phyloP scores from a whole-genome alignment of 2,113 vertebrate species.

The Myotis yumanensis region DNA sequence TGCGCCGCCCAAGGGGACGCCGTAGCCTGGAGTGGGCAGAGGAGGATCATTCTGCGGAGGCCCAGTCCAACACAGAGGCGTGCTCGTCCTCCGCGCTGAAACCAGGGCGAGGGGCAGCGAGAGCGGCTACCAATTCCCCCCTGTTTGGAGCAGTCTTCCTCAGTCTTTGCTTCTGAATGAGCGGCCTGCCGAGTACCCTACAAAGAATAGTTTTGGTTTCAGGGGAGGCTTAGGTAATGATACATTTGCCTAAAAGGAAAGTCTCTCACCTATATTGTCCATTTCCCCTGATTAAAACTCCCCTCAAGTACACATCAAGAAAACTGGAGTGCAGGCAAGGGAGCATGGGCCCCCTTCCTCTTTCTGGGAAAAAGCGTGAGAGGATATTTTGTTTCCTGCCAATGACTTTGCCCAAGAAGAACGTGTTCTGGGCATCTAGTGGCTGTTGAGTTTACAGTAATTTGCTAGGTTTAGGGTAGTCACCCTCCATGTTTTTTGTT shows the following conservation, averaged over 20 bases:
- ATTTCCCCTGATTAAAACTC: neutral
- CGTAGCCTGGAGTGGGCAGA: neutral
- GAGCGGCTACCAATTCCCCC: neutral
- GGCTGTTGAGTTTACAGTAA: too few relatives aligned
- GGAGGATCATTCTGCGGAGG: neutral
- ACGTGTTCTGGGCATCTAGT: accelerated
- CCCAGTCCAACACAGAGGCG: neutral
- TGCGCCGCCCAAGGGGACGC: neutral
- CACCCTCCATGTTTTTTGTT: too few relatives aligned
- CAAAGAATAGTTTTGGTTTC: neutral
- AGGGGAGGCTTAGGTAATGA: neutral
- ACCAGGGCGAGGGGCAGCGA: accelerated
- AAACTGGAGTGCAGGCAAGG: neutral
- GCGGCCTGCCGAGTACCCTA: neutral
- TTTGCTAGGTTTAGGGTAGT: neutral
- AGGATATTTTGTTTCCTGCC: neutral
- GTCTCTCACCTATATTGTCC: neutral
- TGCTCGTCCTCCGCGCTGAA: accelerated
- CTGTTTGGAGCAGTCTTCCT: neutral
- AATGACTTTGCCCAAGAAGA: neutral
- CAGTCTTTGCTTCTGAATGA: neutral
- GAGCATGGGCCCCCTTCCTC: neutral
- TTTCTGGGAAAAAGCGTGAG: neutral
- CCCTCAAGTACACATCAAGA: neutral
- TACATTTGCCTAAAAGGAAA: neutral